Evolutionary conservation across 2,113 vertebrate genomes (phyloP).

Genomic region (Ptilonorhynchus violaceus): DNA sequence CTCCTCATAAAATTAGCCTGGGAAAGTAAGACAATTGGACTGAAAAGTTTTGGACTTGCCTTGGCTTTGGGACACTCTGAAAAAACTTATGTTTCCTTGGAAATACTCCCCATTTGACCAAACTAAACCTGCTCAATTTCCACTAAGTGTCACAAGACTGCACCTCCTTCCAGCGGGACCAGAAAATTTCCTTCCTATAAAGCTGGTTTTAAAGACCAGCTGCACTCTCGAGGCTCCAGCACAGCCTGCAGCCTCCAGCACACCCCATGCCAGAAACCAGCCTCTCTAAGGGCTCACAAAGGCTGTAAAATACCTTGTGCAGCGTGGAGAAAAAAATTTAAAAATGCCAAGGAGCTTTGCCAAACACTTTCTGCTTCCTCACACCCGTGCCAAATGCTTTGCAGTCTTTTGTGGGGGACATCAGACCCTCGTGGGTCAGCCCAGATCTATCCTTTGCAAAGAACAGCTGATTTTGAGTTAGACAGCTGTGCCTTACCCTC

Average conservation of each 20-base stretch:
- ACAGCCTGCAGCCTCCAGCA: constrained; percentile 64
- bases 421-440: neutral
- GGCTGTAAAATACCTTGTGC: constrained; percentile 76
- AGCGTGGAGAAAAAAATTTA: neutral
- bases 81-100: constrained; percentile 22
- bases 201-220: constrained; percentile 70
- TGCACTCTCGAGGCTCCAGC: constrained; percentile 64
- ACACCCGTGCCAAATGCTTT: constrained; percentile 48
- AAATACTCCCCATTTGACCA: neutral
- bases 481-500: neutral
- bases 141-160: constrained; percentile 27
- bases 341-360: neutral
- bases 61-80: constrained; percentile 17
- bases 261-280: constrained; percentile 71
- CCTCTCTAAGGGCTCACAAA: constrained; percentile 70
- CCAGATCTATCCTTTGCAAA: neutral
- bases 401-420: neutral
- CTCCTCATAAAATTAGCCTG: constrained; percentile 53
- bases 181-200: constrained; percentile 60
- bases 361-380: neutral
- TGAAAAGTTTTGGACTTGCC: constrained; percentile 31
- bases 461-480: neutral
- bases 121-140: constrained; percentile 53
- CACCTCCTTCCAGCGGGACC: constrained; percentile 30
- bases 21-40: constrained; percentile 41